Base-by-base conservation (phyloP, 2,113 vertebrate species). In the Bujurquina vittata region DNA sequence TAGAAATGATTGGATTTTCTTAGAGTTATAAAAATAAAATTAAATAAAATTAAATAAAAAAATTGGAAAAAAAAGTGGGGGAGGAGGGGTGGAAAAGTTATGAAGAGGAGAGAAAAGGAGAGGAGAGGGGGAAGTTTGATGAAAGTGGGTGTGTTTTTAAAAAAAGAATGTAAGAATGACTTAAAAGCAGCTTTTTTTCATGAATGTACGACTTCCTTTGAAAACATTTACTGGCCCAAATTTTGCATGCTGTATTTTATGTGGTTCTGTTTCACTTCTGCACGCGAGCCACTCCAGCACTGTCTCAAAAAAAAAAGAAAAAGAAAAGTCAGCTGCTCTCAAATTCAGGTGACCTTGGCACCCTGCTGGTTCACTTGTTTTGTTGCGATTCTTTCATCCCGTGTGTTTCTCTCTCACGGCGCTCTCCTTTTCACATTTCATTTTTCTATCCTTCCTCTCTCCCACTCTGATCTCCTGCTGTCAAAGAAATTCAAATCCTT, bases 1-100 rank as follows among this genome's bases (percentile, higher is more conserved):
- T 91, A 89, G 92, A 92, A 92, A 89, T 93, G 92, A 94, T 95
- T 93, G 91, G 93, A 94, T 95, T 93, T 37, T 93, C 86, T 91
- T 87, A 83, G 89, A 91, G 84, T 80, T 90, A 87, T 86, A 75
- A 80, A 86, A 83, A 72, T 55, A 56, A 76, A 81, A 81, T 73
- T 18, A 59, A 60, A 62, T 54, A 2, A 46, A 75, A 89, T 80
- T 56, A 77, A 81, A 69, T 29, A 56, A 52, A 54, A 35, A 37
- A 37, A 37, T 37, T 37, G 18, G 29, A 54, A 43, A 46, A 49
- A 67, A 46, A 26, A 67, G 26, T 26, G 40, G 40, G 18, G 40
- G 23, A 9, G 35, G 35, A 49, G 40, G 63, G 63, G 23, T 9
- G 29, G 74, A 87, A 87, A 77, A 78, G 81, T 83, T 83, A 40